Evolutionary conservation across 2,888 invertebrate species (phyloP).

Genomic region (Cheilosia urbana): DNA sequence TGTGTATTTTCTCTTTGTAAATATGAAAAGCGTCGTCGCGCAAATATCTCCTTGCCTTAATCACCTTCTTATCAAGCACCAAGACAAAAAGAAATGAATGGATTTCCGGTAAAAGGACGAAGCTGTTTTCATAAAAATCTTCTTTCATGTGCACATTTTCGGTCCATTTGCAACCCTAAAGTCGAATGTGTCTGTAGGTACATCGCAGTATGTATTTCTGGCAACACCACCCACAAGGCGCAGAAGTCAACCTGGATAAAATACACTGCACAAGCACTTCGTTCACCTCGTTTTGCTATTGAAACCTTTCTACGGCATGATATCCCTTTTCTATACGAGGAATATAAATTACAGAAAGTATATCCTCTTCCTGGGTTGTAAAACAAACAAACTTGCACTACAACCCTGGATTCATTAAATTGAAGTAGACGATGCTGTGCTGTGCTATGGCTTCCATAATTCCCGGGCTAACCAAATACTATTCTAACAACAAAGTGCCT

Average conservation of each 20-base stretch:
- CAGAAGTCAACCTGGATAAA: constrained; percentile 55
- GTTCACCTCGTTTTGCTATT: constrained; percentile 17
- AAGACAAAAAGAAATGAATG: neutral
- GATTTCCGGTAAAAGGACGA: neutral
- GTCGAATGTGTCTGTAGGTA: neutral
- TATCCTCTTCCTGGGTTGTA: constrained; percentile 24
- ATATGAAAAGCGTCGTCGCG: no score
- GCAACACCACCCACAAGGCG: constrained; percentile 43
- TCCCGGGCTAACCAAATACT: constrained; percentile 68
- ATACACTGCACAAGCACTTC: neutral
- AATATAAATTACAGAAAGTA: constrained; percentile 19
- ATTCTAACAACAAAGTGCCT: constrained; percentile 45
- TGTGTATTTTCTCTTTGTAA: no score
- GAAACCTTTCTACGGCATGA: neutral
- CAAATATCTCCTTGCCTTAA: no score
- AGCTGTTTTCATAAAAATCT: neutral
- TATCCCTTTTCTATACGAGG: neutral
- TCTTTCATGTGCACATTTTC: neutral
- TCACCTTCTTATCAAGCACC: no score
- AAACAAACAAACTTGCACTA: constrained; percentile 24
- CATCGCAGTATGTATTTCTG: constrained; percentile 4
- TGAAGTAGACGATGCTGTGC: constrained; percentile 32
- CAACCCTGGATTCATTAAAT: constrained; percentile 66
- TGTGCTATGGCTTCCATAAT: constrained; percentile 46
- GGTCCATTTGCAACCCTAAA: neutral